Base-by-base conservation (phyloP, 2,888 invertebrate genomes). In the Strigamia crassipes region DNA sequence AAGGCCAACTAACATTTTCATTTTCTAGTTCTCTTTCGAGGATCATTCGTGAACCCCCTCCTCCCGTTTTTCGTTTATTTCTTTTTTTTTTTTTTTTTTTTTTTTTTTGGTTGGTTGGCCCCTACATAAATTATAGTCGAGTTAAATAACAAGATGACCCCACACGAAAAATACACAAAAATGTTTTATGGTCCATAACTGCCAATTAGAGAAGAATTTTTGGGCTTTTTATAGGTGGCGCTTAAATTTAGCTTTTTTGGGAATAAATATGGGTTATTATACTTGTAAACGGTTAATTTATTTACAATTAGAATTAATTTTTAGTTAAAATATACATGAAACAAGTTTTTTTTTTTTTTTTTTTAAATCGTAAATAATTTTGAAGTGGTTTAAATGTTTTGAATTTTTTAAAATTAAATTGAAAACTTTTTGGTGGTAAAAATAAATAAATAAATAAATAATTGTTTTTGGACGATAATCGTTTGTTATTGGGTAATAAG, bases 131-230 rank as follows among this genome's bases (percentile, higher is more conserved):
- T 61, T 61, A 61, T 61, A 61, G 61, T 61, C 61, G 61, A 61
- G 61, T 61, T 61, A 61, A 61, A 61, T 61, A 61, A 61, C 61
- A 61, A 61, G 61, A 61, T 61, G 61, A 61, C 61, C 61, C 61
- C 61, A 61, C 61, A 61, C 61, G 61, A 61, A 61, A 61, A 61
- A 61, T 61, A 61, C 61, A 61, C 61, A 61, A 61, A 46, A 61
- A 61, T 61, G 61, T 61, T 61, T 61, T 61, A 61, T 61, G 61
- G 61, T 18, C 23, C 61, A 61, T 61, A 61, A 61, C 61, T 61
- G 61, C 61, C 61, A 61, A 61, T 61, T 61, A 61, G 61, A 61
- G 18, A 61, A 61, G 61, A 61, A 61, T 61, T 61, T 61, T 18
- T 61, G 15, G 61, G 61, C 61, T 5, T n/a, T 61, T 61, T 61